Conservation (phyloP, 2,113 vertebrate genomes). For the Cynopterus brachyotis region DNA sequence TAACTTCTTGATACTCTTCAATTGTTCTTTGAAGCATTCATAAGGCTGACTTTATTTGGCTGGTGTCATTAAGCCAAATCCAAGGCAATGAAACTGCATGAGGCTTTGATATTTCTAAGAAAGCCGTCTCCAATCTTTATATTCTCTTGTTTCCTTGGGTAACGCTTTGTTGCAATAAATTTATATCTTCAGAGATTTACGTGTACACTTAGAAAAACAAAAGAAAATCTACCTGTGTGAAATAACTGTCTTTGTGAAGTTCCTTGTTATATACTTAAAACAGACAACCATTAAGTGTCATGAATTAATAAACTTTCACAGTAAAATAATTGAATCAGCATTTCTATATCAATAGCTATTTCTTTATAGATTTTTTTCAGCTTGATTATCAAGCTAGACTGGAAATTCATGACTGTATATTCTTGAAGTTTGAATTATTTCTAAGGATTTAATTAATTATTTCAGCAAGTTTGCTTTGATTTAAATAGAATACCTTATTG, state of each 20-base stretch:
- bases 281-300: neutral
- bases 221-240: neutral
- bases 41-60: neutral
- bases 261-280: neutral
- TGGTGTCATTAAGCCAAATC: neutral
- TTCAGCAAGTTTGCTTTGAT: constrained; percentile 70
- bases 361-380: constrained; percentile 48
- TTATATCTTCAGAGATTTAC: neutral
- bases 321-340: constrained; percentile 35
- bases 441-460: constrained; percentile 72
- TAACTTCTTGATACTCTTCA: neutral
- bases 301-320: constrained; percentile 44
- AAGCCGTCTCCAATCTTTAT: neutral
- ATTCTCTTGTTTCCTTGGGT: neutral
- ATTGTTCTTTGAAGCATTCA: neutral
- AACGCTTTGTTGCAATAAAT: neutral
- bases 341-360: constrained; percentile 10
- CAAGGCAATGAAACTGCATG: neutral
- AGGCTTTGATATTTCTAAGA: neutral
- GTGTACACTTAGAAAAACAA: neutral
- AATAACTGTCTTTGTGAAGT: neutral
- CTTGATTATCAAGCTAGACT: constrained; percentile 57
- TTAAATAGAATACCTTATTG: constrained; percentile 77
- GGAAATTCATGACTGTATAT: constrained; percentile 65
- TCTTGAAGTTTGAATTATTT: constrained; percentile 71